Base-by-base conservation (phyloP, 2,888 invertebrate species). In the Anagyrus pseudococci region DNA sequence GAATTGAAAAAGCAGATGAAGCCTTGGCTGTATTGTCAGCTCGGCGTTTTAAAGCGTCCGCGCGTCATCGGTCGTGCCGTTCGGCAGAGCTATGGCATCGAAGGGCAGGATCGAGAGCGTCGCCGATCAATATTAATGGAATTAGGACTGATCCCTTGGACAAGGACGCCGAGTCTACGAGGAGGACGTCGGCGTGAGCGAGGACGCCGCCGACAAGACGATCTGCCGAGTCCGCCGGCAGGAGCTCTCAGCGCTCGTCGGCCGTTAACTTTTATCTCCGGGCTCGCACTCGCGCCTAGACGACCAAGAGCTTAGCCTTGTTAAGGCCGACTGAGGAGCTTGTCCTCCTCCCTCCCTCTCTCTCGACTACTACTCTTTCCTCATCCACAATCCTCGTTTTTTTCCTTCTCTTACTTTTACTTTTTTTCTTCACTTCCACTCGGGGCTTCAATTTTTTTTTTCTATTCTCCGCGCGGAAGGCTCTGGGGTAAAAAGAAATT, bases 121-220 rank as follows among this genome's bases (percentile, higher is more conserved):
- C 8, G 2, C 1, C 55, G 49, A 57, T 62, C 56, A 43, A 57
- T 62, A 62, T 58, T 58, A 62, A 62, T 46, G 50, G 46, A 52
- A 62, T 62, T 43, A 44, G 46, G 37, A n/a, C 44, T 29, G 29
- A 29, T 29, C 29, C 29, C 29, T 10, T 29, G 4, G 4, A 29
- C 29, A 4, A 29, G n/a, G n/a, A 29, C 29, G 4, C 6, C 29
- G 29, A 29, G 29, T 7, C 10, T 4, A 4, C 29, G 29, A 29
- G 6, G 29, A 29, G 4, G 29, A 29, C 29, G 29, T n/a, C n/a
- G n/a, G n/a, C n/a, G n/a, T n/a, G 17, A 25, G n/a, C 43, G 15
- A 6, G n/a, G 43, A 37, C 43, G 43, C 6, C 43, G 6, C 6
- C 17, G 43, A 43, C 43, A 15, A 17, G n/a, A 15, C 15, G n/a